Percentiles rank a stretch among this genome's conserved stretches.
Evolutionary conservation across 2,888 invertebrate species (phyloP).

Genomic region (Julus scanicus): DNA sequence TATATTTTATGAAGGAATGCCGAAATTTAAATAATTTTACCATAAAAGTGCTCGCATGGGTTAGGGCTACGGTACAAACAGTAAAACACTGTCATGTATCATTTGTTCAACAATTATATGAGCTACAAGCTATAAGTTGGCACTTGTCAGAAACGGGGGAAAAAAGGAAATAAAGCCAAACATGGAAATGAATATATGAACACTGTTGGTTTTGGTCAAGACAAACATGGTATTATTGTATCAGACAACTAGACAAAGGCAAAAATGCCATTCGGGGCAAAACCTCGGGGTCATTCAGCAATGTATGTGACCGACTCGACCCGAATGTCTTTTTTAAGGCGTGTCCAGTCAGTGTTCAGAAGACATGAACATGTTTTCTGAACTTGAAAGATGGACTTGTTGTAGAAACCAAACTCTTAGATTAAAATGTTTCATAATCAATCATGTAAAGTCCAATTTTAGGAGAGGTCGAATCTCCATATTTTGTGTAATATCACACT

Average conservation of each 20-base stretch:
- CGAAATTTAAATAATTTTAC: slow-evolving; percentile 30
- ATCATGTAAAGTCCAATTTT: neutral
- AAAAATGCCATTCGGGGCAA: neutral
- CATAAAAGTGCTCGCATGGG: neutral
- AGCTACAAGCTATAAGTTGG: neutral
- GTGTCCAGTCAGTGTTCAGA: too few relatives aligned
- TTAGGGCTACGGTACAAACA: neutral
- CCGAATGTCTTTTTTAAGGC: neutral
- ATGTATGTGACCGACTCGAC: neutral
- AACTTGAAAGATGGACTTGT: too few relatives aligned
- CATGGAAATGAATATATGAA: neutral
- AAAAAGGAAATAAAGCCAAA: too few relatives aligned
- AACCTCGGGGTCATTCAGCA: neutral
- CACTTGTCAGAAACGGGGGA: slow-evolving; percentile 9
- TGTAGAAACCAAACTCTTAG: too few relatives aligned
- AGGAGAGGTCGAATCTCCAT: too few relatives aligned
- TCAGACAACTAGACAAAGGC: neutral
- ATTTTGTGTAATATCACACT: neutral
- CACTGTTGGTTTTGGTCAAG: neutral
- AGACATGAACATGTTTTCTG: too few relatives aligned
- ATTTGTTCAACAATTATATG: slow-evolving; percentile 16
- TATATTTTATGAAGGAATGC: slow-evolving; percentile 23
- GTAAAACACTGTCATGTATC: slow-evolving; percentile 30
- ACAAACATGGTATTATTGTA: neutral
- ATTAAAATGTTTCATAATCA: neutral